Base-by-base conservation (phyloP, 2,888 invertebrate species). In the Epsilonema sp. region DNA sequence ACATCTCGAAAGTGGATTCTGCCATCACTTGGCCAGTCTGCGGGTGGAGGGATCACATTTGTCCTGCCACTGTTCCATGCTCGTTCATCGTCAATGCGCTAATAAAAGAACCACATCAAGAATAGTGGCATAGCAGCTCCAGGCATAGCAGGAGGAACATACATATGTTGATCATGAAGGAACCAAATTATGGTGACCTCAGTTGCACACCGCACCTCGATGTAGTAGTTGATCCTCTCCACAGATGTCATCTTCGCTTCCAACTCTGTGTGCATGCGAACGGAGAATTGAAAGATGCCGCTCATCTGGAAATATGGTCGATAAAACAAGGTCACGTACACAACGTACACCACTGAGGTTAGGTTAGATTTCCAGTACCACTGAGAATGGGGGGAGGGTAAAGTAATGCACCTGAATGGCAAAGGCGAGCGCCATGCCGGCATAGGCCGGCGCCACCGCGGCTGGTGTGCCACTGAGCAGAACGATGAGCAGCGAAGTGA, bases 201-300 rank as follows among this genome's bases (percentile, higher is more conserved):
- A n/a, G n/a, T n/a, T n/a, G n/a, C n/a, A 41, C 58, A 54, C 11
- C 39, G 5, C 22, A 62, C 63, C 51, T 64, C 53, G 4, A 58
- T 52, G 49, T 63, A 63, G 45, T 64, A 56, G 16, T 56, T 49
- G 26, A 65, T 56, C 45, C 64, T 46, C 49, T 64, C 65, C 1
- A 64, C 64, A 11, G 59, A 55, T 3, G 64, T 63, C 58, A 64
- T 57, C 48, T 65, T 62, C 49, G 86, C 79, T 67, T 94, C 92
- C 0, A 90, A 85, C 69, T 92, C 90, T 1, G 89, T 85, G 63
- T 90, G 82, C 1, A 83, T 80, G 63, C 80, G 82, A 1, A 97
- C 79, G 20, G 73, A 70, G 50, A 69, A 74, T 57, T 74, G 74
- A 54, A 75, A 72, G 25, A 74, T 65, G n/a, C 74, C 74, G 36